These are phyloP conservation scores for Chrysolophus pictus DNA, from an alignment of 2,797 vertebrate species.

Conservation along the genomic window DNA sequence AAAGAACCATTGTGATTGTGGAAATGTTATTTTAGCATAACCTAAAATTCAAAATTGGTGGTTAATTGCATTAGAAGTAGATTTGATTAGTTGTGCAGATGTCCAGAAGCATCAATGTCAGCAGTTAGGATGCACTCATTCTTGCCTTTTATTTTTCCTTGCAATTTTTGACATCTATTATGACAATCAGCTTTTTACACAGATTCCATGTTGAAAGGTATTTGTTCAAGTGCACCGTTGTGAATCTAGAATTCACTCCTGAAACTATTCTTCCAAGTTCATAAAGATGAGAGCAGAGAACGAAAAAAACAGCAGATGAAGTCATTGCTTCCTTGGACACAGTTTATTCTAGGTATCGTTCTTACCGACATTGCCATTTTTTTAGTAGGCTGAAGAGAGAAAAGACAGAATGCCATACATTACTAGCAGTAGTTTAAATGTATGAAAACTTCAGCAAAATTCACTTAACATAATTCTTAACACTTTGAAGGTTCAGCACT, in stretches of 20 bases:
- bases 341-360: conserved; percentile 8
- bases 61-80: conserved; percentile 55
- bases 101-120: conserved; percentile 39
- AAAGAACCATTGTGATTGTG: neutral
- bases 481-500: neutral
- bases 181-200: neutral
- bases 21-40: conserved; percentile 28
- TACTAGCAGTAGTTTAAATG: neutral
- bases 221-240: conserved; percentile 41
- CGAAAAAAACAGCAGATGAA: neutral
- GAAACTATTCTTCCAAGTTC: neutral
- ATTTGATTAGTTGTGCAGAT: conserved; percentile 41
- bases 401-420: conserved; percentile 18
- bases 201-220: neutral
- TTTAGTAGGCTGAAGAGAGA: neutral
- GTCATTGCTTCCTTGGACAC: neutral
- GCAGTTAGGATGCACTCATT: neutral
- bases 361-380: neutral
- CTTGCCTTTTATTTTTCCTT: conserved; percentile 9
- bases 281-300: conserved; percentile 28
- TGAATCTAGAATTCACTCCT: conserved; percentile 38
- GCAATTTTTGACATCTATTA: conserved; percentile 14
- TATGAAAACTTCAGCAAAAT: conserved; percentile 40
- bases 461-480: neutral
- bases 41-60: conserved; percentile 44